Percentiles rank a stretch among this genome's conserved stretches.
Conservation (phyloP, 2,113 vertebrate genomes). For the Alethe diademata region DNA sequence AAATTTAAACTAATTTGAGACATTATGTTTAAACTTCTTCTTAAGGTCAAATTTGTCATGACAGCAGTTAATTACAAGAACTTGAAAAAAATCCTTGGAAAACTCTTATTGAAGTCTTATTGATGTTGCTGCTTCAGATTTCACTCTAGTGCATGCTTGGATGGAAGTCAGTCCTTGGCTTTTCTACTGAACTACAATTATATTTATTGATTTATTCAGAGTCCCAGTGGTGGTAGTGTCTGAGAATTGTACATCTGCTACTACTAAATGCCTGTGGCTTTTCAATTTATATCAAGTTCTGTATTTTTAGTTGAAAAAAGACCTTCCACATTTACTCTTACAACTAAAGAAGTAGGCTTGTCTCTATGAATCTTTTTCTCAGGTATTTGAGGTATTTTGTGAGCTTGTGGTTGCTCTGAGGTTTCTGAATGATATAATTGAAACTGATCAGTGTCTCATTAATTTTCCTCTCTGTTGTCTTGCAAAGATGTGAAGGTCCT, state of each 20-base stretch:
- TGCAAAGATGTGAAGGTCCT: not conserved
- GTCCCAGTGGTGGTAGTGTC: not conserved
- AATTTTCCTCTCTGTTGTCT: not conserved
- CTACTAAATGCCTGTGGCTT: not conserved
- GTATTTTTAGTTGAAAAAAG: not conserved
- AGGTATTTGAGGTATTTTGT: not conserved
- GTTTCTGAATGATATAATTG: not conserved
- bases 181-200: not conserved
- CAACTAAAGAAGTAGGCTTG: not conserved
- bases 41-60: not conserved
- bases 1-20: not conserved
- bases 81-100: not conserved
- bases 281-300: not conserved
- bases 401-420: not conserved
- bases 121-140: not conserved
- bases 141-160: not conserved
- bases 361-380: not conserved
- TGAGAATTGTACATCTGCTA: not conserved
- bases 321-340: not conserved
- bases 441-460: not conserved
- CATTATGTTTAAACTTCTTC: not conserved
- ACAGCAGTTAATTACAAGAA: not conserved
- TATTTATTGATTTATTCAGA: not conserved
- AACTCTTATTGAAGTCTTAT: not conserved
- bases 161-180: not conserved